A percentile compares a stretch with the other conserved stretches of the same genome.
These are phyloP conservation scores for Bhutanitis thaidina DNA, from an alignment of 2,888 invertebrate genomes.

Conservation along the genomic window DNA sequence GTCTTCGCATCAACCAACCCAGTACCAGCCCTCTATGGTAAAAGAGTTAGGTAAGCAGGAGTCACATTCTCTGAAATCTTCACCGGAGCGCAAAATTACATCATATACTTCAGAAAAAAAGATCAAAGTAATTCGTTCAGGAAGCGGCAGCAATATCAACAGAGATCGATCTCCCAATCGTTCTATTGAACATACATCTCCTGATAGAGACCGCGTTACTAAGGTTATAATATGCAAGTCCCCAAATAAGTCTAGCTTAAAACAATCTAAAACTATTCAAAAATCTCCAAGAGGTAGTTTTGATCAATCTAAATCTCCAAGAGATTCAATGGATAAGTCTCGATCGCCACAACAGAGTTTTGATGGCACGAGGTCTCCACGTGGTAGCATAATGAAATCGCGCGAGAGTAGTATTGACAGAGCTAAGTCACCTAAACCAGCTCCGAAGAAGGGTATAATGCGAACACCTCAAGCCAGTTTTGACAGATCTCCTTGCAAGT, in stretches of 20 bases:
- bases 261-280: slow-evolving; percentile 60
- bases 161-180: slow-evolving; percentile 68
- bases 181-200: slow-evolving; percentile 45
- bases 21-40: slow-evolving; percentile 92
- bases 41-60: slow-evolving; percentile 93
- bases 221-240: slow-evolving; percentile 76
- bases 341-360: slow-evolving; percentile 80
- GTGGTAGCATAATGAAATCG: slow-evolving; percentile 73
- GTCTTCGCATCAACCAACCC: slow-evolving; percentile 95
- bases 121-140: slow-evolving; percentile 74
- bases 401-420: slow-evolving; percentile 68
- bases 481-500: slow-evolving; percentile 69
- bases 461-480: slow-evolving; percentile 73
- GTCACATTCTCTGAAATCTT: slow-evolving; percentile 75
- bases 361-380: slow-evolving; percentile 70
- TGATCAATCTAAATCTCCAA: slow-evolving; percentile 69
- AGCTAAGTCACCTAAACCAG: slow-evolving; percentile 68
- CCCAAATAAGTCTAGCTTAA: slow-evolving; percentile 70
- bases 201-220: slow-evolving; percentile 68
- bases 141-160: slow-evolving; percentile 74
- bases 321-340: slow-evolving; percentile 79
- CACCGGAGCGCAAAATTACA: slow-evolving; percentile 60
- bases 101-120: slow-evolving; percentile 50
- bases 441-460: slow-evolving; percentile 76
- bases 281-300: slow-evolving; percentile 80